Evolutionary conservation across 2,888 invertebrate species (phyloP).

Genomic region (Amaurobius ferox): DNA sequence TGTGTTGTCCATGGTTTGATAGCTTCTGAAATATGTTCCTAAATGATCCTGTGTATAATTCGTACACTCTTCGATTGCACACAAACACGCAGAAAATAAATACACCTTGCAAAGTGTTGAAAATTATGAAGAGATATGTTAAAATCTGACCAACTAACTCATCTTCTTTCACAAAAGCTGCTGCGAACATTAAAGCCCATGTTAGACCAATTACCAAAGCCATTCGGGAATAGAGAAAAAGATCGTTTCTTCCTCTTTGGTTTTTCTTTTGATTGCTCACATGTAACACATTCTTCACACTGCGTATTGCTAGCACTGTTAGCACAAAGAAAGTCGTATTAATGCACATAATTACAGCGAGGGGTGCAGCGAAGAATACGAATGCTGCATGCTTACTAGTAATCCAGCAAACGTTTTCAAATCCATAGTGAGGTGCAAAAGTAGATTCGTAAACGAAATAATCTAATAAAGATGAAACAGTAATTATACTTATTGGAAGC

Average conservation of each 20-base stretch:
- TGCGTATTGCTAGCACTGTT: constrained; percentile 74
- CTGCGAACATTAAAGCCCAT: constrained; percentile 75
- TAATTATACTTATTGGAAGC: constrained; percentile 76
- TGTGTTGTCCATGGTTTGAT: neutral
- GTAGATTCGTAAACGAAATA: constrained; percentile 63
- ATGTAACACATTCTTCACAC: constrained; percentile 61
- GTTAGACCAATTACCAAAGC: constrained; percentile 75
- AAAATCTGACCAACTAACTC: constrained; percentile 68
- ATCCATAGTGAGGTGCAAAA: constrained; percentile 74
- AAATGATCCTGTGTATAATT: constrained; percentile 53
- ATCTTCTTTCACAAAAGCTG: constrained; percentile 63
- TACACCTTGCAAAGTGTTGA: constrained; percentile 75
- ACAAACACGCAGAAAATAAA: constrained; percentile 75
- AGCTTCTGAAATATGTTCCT: constrained; percentile 1
- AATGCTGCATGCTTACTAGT: constrained; percentile 72
- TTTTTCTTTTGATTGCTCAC: constrained; percentile 8
- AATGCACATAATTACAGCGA: constrained; percentile 73
- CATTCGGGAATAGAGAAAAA: constrained; percentile 74
- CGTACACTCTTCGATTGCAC: constrained; percentile 73
- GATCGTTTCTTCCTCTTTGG: constrained; percentile 70
- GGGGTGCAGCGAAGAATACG: constrained; percentile 74
- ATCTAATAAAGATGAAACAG: constrained; percentile 76
- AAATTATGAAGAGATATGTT: constrained; percentile 74
- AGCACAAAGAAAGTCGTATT: constrained; percentile 74
- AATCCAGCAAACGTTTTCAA: constrained; percentile 75